Percentiles rank a stretch among this genome's conserved stretches.
phyloP scores from a whole-genome alignment of 1,140 invertebrate genomes.

The Drosophila pseudoananassae region DNA sequence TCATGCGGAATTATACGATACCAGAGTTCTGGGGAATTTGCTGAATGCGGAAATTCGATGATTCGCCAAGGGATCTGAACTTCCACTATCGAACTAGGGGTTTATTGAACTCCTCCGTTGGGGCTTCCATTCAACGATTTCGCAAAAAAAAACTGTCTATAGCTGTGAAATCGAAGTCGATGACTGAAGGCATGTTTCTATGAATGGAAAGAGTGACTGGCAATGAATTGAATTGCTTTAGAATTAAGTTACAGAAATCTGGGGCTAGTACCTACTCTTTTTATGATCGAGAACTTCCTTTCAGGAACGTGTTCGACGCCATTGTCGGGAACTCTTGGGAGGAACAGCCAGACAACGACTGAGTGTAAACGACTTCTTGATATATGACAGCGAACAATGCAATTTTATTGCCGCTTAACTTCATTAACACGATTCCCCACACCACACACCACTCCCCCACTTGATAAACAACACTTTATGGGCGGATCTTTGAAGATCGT shows the following conservation, averaged over 20 bases:
- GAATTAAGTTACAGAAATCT: neutral
- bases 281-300: neutral
- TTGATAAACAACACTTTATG: constrained; percentile 57
- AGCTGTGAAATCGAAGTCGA: constrained; percentile 21
- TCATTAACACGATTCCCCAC: constrained; percentile 64
- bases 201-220: constrained; percentile 10
- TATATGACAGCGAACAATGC: constrained; percentile 69
- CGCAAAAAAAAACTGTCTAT: constrained; percentile 8
- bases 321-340: too few species aligned
- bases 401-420: constrained; percentile 81
- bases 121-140: constrained; percentile 17
- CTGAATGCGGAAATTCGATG: constrained; percentile 42
- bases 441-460: constrained; percentile 9
- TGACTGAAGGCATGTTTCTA: constrained; percentile 26
- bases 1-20: constrained; percentile 22
- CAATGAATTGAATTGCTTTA: neutral
- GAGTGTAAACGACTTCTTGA: constrained; percentile 53
- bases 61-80: constrained; percentile 1
- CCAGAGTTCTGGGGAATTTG: constrained; percentile 41
- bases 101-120: constrained; percentile 34
- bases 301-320: constrained; percentile 2
- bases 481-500: constrained; percentile 72
- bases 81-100: constrained; percentile 42
- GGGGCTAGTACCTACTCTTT: neutral
- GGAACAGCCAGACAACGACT: too few species aligned